These are phyloP conservation scores for Acleris laterana DNA, from an alignment of 2,888 invertebrate genomes.

Conservation along the genomic window DNA sequence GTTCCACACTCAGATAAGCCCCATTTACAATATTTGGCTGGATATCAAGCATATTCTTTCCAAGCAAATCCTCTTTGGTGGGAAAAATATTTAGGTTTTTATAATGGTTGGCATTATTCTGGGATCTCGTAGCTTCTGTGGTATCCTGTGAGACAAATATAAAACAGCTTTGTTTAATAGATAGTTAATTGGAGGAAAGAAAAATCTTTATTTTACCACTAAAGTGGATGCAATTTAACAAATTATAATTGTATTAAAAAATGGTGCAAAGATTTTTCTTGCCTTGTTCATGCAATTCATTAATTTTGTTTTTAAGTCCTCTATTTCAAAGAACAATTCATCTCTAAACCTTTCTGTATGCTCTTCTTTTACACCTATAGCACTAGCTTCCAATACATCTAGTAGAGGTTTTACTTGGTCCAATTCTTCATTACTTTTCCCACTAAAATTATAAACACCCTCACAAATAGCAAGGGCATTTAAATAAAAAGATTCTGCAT, in stretches of 20 bases:
- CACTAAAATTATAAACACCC: conserved; percentile 61
- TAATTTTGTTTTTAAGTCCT: conserved; percentile 51
- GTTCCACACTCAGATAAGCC: conserved; percentile 85
- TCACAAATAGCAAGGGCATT: conserved; percentile 61
- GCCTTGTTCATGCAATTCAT: conserved; percentile 54
- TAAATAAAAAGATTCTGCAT: conserved; percentile 65
- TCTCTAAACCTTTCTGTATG: conserved; percentile 74
- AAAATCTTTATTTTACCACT: no score
- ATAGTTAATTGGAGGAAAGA: no score
- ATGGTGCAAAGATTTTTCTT: conserved; percentile 16
- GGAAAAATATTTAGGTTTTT: conserved; percentile 73
- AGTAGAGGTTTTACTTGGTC: conserved; percentile 58
- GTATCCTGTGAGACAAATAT: conserved; percentile 38
- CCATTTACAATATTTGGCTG: conserved; percentile 85
- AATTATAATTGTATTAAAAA: no score
- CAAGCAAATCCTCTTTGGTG: conserved; percentile 81
- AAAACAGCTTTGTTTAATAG: not conserved
- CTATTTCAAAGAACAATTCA: conserved; percentile 66
- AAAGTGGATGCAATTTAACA: no score
- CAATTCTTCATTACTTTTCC: conserved; percentile 52
- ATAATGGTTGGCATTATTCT: conserved; percentile 53
- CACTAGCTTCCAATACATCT: conserved; percentile 62
- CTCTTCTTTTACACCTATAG: conserved; percentile 60
- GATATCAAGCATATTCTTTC: conserved; percentile 63
- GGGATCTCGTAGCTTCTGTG: conserved; percentile 1